These are phyloP conservation scores for Nyctereutes procyonoides DNA, from an alignment of 2,113 vertebrate species.

Conservation along the genomic window DNA sequence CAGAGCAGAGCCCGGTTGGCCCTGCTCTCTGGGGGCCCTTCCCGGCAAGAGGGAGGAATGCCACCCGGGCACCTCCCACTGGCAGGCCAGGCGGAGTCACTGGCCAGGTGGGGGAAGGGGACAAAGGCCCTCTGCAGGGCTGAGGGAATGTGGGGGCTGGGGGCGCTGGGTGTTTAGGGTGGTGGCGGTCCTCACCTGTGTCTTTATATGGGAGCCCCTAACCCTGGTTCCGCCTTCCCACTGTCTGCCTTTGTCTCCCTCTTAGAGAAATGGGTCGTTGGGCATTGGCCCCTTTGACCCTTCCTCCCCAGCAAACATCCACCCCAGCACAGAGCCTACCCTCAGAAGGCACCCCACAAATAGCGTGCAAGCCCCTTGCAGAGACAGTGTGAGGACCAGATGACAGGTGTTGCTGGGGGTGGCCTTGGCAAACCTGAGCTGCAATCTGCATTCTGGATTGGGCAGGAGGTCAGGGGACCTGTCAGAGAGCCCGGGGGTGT, in stretches of 20 bases:
- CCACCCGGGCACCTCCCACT: not conserved
- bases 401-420: too few species aligned
- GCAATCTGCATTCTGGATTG: not conserved
- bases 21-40: not conserved
- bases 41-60: not conserved
- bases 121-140: not conserved
- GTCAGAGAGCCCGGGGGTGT: not conserved
- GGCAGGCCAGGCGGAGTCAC: not conserved
- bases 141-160: not conserved
- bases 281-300: not conserved
- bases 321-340: not conserved
- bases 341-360: too few species aligned
- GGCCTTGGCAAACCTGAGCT: not conserved
- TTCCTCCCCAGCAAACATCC: not conserved
- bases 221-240: rapidly evolving
- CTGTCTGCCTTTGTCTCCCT: not conserved
- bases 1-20: not conserved
- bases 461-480: not conserved
- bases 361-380: rapidly evolving
- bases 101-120: not conserved
- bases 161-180: too few species aligned
- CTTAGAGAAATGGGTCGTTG: not conserved
- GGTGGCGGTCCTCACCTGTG: rapidly evolving
- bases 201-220: rapidly evolving
- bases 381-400: too few species aligned